Evolutionary conservation across 2,113 vertebrate species (phyloP), one percentile per base, ranked within the genome.

Genomic region (Leptodactylus fuscus): DNA sequence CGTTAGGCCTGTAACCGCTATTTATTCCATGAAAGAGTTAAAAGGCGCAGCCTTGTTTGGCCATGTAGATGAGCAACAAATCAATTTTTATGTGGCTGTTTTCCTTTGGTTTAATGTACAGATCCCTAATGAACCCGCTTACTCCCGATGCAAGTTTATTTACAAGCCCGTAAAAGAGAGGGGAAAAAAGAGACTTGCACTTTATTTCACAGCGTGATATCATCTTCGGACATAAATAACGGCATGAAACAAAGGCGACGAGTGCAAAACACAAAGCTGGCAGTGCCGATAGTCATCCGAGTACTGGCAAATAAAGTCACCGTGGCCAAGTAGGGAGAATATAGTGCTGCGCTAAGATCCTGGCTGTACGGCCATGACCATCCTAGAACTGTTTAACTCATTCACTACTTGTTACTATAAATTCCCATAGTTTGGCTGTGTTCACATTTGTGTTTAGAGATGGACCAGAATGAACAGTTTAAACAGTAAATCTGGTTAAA

Each of bases 21-120:
- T n/a, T 24, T 34, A 12, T 79, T 79, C 95, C 94, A 93, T 92
- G 89, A 69, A 85, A 85, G 74, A 49, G 83, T 85, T 78, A 79
- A 85, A 60, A 46, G 5, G 18, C n/a, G n/a, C 62, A 18, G 29
- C 32, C 67, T 79, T 53, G 75, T 78, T 78, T 85, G 74, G 58
- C 58, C 60, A 38, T 77, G 70, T 53, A 74, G 74, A 78, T 85
- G 78, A 70, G 75, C 60, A 53, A 79, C 83, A 85, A 85, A 85
- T 85, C 74, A 85, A 69, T 79, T 84, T 85, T 85, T 85, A 85
- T 85, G 60, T 55, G 83, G 32, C 83, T 85, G 83, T 85, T 85
- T 85, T 85, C 75, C 74, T 85, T 85, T 78, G 82, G 82, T 85
- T 85, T 85, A 85, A 85, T 85, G 82, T 85, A 74, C 74, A 85